These are phyloP conservation scores for Sisor rabdophorus DNA, from an alignment of 2,113 vertebrate genomes.

Conservation along the genomic window DNA sequence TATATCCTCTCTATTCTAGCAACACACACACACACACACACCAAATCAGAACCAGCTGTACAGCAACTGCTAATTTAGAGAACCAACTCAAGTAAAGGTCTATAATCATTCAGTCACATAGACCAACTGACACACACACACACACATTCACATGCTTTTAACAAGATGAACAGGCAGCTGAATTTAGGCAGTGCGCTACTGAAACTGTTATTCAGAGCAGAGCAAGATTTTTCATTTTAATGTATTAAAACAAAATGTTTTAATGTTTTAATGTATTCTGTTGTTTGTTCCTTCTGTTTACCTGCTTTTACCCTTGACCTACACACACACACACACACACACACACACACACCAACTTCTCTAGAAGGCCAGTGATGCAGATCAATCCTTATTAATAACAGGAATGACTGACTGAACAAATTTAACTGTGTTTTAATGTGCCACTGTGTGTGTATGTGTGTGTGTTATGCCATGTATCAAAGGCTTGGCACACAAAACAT, in stretches of 20 bases:
- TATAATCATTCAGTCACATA: neutral
- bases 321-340: neutral
- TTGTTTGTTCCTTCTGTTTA: neutral
- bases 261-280: neutral
- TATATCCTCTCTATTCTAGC: conserved; percentile 57
- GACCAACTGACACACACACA: neutral
- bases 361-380: neutral
- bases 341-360: neutral
- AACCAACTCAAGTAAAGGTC: conserved; percentile 46
- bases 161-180: conserved; percentile 7
- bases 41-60: conserved; percentile 63
- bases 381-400: conserved; percentile 26
- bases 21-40: conserved; percentile 29
- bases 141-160: neutral
- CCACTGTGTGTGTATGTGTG: neutral
- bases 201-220: neutral
- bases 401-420: neutral
- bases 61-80: conserved; percentile 48
- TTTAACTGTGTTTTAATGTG: neutral
- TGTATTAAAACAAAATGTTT: too few relatives aligned
- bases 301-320: neutral
- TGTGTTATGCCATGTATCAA: conserved; percentile 1
- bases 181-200: neutral
- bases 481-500: conserved; percentile 7
- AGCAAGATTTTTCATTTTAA: neutral